A percentile compares a stretch with the other conserved stretches of the same genome.
Conservation (phyloP, 2,797 vertebrate species). For the Tragopan temminckii region DNA sequence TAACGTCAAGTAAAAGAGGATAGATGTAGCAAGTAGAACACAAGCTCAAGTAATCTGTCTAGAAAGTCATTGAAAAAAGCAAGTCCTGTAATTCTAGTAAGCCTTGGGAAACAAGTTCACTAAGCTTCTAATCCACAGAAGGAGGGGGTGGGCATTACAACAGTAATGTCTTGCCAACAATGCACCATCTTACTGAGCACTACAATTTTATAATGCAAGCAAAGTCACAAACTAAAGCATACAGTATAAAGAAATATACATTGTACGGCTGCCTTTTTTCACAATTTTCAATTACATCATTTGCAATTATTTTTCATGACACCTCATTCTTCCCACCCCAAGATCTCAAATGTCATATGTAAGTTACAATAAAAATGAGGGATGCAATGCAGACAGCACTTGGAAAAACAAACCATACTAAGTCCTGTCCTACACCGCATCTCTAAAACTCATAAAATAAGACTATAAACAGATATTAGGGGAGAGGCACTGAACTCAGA, state of each 20-base stretch:
- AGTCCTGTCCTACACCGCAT: neutral
- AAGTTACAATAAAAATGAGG: neutral
- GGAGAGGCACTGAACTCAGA: slow-evolving; percentile 34
- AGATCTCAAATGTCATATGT: neutral
- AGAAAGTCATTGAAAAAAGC: neutral
- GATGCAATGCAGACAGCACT: neutral
- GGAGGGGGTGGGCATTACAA: neutral
- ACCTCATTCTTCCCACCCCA: neutral
- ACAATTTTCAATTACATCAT: too few species aligned
- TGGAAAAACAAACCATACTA: neutral
- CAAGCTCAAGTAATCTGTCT: neutral
- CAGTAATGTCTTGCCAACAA: neutral
- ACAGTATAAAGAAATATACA: neutral
- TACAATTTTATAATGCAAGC: neutral
- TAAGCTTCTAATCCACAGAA: neutral
- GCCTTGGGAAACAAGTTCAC: neutral
- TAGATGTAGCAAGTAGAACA: neutral
- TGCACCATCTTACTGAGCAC: neutral
- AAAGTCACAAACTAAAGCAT: fast-evolving
- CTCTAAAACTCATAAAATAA: slow-evolving; percentile 18
- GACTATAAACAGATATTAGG: neutral
- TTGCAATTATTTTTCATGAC: neutral
- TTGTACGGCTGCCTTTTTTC: fast-evolving
- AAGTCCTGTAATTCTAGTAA: neutral
- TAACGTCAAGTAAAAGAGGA: neutral